A percentile compares a stretch with the other conserved stretches of the same genome.
These are phyloP conservation scores for Ceyx erithaca DNA, from an alignment of 2,797 vertebrate genomes.

Conservation along the genomic window DNA sequence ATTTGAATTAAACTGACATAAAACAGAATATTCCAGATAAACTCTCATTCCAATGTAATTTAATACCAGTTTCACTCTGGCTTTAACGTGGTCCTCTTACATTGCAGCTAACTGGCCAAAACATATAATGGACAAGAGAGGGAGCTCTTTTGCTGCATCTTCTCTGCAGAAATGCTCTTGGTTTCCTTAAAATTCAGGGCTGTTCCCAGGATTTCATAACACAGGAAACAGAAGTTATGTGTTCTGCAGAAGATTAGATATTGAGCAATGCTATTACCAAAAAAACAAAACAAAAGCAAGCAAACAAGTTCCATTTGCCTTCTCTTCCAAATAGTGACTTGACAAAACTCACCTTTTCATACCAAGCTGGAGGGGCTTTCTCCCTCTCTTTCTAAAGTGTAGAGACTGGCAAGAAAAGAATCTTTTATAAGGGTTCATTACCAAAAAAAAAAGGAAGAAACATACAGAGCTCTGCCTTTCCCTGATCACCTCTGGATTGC, in stretches of 20 bases:
- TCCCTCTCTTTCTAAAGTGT: background rate
- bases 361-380: background rate
- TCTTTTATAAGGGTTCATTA: background rate
- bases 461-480: background rate
- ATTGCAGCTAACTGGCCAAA: background rate
- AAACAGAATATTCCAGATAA: conserved; percentile 6
- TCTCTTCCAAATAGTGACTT: background rate
- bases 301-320: background rate
- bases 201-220: conserved; percentile 77
- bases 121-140: conserved; percentile 65
- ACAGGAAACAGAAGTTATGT: conserved; percentile 78
- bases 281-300: background rate
- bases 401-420: rapidly evolving
- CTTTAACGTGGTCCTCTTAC: background rate
- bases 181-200: conserved; percentile 28
- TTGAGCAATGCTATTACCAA: conserved; percentile 4
- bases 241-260: conserved; percentile 73
- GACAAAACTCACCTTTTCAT: background rate
- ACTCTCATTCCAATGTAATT: background rate
- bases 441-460: background rate
- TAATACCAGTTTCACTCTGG: background rate
- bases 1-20: background rate
- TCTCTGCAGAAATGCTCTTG: background rate
- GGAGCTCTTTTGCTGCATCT: conserved; percentile 76
- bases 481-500: background rate